Conservation (phyloP, 2,113 vertebrate species). For the Litocranius walleri region DNA sequence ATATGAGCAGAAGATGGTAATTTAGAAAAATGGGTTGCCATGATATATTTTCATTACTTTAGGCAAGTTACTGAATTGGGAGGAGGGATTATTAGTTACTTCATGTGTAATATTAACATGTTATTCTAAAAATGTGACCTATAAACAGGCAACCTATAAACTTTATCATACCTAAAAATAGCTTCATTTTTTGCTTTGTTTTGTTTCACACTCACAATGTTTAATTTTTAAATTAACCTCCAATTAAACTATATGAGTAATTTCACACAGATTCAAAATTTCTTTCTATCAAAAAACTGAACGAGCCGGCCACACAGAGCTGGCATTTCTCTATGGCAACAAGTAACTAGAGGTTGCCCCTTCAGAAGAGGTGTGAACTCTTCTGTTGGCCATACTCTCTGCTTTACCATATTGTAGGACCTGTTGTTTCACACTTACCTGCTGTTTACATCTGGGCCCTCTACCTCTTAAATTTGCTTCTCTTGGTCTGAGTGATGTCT, state of each 20-base stretch:
- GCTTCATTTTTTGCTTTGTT: background rate
- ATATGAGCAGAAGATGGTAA: background rate
- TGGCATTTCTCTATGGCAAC: background rate
- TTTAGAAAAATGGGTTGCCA: background rate
- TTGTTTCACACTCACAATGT: background rate
- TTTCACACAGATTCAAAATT: background rate
- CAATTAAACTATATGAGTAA: background rate
- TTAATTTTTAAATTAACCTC: background rate
- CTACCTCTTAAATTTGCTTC: background rate
- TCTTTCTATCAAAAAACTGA: background rate
- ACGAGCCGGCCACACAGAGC: background rate
- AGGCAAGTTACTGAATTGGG: background rate
- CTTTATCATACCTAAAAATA: background rate
- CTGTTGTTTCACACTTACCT: background rate
- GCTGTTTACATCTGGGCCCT: background rate
- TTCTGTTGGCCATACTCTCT: background rate
- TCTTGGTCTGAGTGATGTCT: background rate
- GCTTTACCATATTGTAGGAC: background rate
- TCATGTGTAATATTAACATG: background rate
- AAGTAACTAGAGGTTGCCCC: background rate
- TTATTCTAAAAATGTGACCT: background rate
- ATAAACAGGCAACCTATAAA: background rate
- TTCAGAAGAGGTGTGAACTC: background rate
- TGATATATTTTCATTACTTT: background rate
- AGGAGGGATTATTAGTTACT: background rate